These are phyloP conservation scores for Zophobas atratus DNA, from an alignment of 1,140 invertebrate species.

Conservation along the genomic window DNA sequence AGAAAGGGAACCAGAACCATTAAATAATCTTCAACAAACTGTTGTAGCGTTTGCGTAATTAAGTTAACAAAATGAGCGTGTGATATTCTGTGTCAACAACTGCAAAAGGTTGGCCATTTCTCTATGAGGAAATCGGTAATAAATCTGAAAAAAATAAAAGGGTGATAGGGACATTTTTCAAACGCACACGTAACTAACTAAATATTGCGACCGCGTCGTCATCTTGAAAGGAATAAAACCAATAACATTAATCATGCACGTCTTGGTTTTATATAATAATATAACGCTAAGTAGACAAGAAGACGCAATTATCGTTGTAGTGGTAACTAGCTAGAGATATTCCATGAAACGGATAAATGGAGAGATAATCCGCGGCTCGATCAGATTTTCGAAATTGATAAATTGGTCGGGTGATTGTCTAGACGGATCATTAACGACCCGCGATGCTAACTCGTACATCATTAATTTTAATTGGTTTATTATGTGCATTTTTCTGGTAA, in stretches of 20 bases:
- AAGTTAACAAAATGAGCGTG: background rate
- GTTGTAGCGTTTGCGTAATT: constrained; percentile 17
- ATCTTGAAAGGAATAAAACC: background rate
- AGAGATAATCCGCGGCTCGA: background rate
- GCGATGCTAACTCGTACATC: background rate
- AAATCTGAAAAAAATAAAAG: constrained; percentile 8
- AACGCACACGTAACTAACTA: background rate
- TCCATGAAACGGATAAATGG: background rate
- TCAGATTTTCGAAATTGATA: background rate
- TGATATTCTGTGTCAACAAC: constrained; percentile 15
- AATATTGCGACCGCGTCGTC: background rate
- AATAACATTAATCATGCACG: constrained; percentile 15
- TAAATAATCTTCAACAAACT: constrained; percentile 30
- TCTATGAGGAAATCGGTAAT: background rate
- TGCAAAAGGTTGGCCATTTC: background rate
- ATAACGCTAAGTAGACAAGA: background rate
- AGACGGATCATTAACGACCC: background rate
- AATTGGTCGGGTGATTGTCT: background rate
- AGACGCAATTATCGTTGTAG: too few species aligned
- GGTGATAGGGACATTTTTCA: constrained; percentile 22
- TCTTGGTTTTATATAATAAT: constrained; percentile 3
- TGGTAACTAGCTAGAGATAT: background rate
- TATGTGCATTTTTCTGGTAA: background rate
- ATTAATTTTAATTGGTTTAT: background rate
- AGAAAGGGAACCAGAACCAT: constrained; percentile 35